Conservation (phyloP, 2,113 vertebrate genomes). For the Erpornis zantholeuca region DNA sequence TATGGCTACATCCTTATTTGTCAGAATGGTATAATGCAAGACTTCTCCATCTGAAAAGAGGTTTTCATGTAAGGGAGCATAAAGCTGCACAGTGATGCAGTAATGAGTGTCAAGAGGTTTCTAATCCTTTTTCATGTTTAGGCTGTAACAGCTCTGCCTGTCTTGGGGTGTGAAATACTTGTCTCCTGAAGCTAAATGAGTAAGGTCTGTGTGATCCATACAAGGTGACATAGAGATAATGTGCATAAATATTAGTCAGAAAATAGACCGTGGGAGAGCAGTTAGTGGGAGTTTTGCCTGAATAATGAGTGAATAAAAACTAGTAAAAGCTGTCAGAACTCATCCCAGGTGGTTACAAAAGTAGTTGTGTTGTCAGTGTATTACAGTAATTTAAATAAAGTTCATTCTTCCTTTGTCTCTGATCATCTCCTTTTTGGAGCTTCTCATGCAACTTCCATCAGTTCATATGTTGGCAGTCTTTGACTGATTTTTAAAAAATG, state of each 20-base stretch:
- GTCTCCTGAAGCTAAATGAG: constrained; percentile 22
- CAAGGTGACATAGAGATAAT: background rate
- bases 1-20: constrained; percentile 32
- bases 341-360: background rate
- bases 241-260: background rate
- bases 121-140: background rate
- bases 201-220: background rate
- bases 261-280: background rate
- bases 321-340: background rate
- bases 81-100: background rate
- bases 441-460: background rate
- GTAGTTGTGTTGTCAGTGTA: background rate
- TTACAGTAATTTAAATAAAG: background rate
- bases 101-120: background rate
- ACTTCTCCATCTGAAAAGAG: background rate
- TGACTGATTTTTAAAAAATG: background rate
- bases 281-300: background rate
- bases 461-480: background rate
- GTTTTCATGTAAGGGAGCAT: background rate
- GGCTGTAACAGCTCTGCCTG: background rate
- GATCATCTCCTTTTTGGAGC: background rate
- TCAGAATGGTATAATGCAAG: background rate
- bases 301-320: background rate
- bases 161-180: background rate
- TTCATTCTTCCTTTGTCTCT: background rate